Evolutionary conservation across 2,888 invertebrate genomes (phyloP).

Genomic region (Sarcophaga rosellei): DNA sequence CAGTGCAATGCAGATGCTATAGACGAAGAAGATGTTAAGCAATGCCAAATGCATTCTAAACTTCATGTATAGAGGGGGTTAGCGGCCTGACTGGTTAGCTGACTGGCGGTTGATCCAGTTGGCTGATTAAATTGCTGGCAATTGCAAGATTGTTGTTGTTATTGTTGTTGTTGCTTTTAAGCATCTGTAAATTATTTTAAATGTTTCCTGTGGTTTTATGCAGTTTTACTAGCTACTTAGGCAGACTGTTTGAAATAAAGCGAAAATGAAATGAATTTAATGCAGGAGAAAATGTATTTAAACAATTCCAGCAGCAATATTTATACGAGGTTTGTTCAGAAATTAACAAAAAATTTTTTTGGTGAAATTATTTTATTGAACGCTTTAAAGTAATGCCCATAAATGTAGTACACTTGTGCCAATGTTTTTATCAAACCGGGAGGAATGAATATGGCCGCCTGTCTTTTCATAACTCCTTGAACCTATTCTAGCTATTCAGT

Average conservation of each 20-base stretch:
- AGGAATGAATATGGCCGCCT: no score
- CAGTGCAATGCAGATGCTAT: not conserved
- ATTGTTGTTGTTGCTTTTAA: not conserved
- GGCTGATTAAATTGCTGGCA: not conserved
- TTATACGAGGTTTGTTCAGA: no score
- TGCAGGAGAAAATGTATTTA: no score
- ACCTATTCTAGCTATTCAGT: no score
- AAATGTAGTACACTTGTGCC: no score
- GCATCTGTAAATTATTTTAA: not conserved
- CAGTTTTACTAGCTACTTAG: not conserved
- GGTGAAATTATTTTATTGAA: no score
- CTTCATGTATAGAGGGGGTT: not conserved
- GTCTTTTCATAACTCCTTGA: no score
- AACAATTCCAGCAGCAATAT: no score
- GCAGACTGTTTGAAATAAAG: not conserved
- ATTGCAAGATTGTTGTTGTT: not conserved
- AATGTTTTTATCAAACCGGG: no score
- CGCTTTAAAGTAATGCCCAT: no score
- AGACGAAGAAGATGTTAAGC: not conserved
- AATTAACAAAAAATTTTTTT: no score
- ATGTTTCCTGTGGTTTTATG: not conserved
- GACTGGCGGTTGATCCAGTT: not conserved
- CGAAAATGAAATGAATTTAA: not conserved
- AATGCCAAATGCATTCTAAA: constrained; percentile 14
- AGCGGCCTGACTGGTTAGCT: no score